A percentile compares a stretch with the other conserved stretches of the same genome.
phyloP scores from a whole-genome alignment of 2,888 invertebrate genomes.

The Ormyrus nitidulus region DNA sequence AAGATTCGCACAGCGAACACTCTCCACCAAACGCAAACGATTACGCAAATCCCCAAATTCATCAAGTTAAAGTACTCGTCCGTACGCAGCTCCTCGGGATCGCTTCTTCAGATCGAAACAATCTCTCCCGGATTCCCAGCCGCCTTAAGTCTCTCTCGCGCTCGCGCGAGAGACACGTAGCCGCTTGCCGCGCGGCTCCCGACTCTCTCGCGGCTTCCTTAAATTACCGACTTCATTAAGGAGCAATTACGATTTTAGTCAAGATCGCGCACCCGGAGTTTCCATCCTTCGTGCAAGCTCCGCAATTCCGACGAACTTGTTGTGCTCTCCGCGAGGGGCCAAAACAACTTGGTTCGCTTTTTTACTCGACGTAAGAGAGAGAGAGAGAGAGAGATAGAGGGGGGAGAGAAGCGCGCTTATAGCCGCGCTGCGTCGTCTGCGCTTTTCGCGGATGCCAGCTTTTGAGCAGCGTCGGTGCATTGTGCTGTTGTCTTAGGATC shows the following conservation, averaged over 20 bases:
- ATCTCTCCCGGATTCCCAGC: too few relatives aligned
- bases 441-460: not conserved
- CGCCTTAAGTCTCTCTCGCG: not conserved
- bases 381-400: not conserved
- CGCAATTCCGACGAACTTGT: not conserved
- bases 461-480: too few relatives aligned
- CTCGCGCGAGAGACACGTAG: not conserved
- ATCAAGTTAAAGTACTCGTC: too few relatives aligned
- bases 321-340: not conserved
- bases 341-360: too few relatives aligned
- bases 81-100: too few relatives aligned
- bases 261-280: slow-evolving; percentile 23
- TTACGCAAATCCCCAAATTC: too few relatives aligned
- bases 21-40: too few relatives aligned
- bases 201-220: slow-evolving; percentile 35
- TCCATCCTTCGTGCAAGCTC: not conserved
- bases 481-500: too few relatives aligned
- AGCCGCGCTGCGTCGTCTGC: slow-evolving; percentile 4
- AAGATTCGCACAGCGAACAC: too few relatives aligned
- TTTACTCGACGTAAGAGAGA: too few relatives aligned
- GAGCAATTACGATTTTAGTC: slow-evolving; percentile 51
- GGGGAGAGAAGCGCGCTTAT: not conserved
- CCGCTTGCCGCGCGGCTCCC: not conserved
- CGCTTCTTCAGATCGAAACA: too few relatives aligned
- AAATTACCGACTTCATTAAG: slow-evolving; percentile 51